These are phyloP conservation scores for Corvus hawaiiensis DNA, from an alignment of 2,113 vertebrate species.

Conservation along the genomic window DNA sequence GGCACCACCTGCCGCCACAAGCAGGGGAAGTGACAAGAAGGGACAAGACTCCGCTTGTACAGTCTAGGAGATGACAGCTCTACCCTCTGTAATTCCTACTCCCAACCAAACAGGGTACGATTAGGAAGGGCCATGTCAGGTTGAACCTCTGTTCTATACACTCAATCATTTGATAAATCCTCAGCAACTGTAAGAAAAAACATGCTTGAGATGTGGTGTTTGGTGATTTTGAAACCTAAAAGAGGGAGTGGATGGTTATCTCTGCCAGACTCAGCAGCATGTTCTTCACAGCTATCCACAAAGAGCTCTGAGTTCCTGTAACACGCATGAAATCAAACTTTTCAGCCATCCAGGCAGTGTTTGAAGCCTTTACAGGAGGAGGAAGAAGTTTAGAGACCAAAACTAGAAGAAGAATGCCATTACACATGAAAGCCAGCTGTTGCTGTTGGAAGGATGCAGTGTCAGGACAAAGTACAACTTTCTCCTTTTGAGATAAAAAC, in stretches of 20 bases:
- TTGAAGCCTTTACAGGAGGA: not conserved
- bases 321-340: not conserved
- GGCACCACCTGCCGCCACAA: not conserved
- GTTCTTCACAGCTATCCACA: not conserved
- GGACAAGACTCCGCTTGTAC: not conserved
- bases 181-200: not conserved
- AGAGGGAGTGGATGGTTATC: not conserved
- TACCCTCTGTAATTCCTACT: not conserved
- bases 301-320: not conserved
- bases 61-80: not conserved
- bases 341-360: not conserved
- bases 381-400: not conserved
- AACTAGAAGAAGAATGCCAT: not conserved
- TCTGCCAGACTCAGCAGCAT: not conserved
- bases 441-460: not conserved
- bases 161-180: not conserved
- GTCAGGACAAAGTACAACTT: not conserved
- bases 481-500: not conserved
- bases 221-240: not conserved
- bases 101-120: not conserved
- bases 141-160: not conserved
- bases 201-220: not conserved
- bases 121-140: not conserved
- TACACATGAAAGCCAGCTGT: not conserved
- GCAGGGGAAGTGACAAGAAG: not conserved